Evolutionary conservation across 1,140 invertebrate genomes (phyloP), one percentile per base, ranked within the genome.

Genomic region (Pteromalus puparum): DNA sequence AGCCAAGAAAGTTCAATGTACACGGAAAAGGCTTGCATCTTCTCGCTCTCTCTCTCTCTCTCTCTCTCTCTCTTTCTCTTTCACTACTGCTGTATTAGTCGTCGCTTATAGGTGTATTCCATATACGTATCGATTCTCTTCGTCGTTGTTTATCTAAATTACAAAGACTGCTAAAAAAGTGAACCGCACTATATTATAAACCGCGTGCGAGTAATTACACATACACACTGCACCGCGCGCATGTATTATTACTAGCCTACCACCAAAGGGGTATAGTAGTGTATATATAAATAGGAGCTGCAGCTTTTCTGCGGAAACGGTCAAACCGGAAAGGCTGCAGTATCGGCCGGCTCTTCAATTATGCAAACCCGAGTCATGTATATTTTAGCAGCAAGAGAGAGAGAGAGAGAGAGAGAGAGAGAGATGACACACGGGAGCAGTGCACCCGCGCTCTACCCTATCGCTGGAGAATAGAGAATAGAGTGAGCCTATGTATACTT

Each of bases 291-390:
- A 61, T 61, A 61, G 21, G 5, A 61, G 18, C 18, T 61, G 18
- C 53, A n/a, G 53, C 53, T 48, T 70, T 82, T 30, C 48, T 26
- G 34, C 18, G 79, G 38, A 38, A 81, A 81, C 34, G 38, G n/a
- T 61, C 18, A 24, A 26, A 34, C n/a, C 24, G 18, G 34, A 34
- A 28, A 24, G 67, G 28, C 67, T 28, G 67, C 38, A 85, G 87
- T 85, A 87, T 85, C 81, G 53, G 80, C n/a, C 85, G 76, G 77
- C 65, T 84, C 87, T 88, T 88, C 21, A 74, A 74, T 74, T 74
- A 70, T 81, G 65, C 21, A 81, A 53, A 24, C 18, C 10, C 28
- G 65, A 70, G 12, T 70, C 65, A 10, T 72, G 70, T 67, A 81
- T 70, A 46, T 81, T 81, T 42, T 21, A 70, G 26, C 70, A 67